Evolutionary conservation across 1,140 invertebrate genomes (phyloP), one percentile per base, ranked within the genome.

Genomic region (Magallana ariakensis): DNA sequence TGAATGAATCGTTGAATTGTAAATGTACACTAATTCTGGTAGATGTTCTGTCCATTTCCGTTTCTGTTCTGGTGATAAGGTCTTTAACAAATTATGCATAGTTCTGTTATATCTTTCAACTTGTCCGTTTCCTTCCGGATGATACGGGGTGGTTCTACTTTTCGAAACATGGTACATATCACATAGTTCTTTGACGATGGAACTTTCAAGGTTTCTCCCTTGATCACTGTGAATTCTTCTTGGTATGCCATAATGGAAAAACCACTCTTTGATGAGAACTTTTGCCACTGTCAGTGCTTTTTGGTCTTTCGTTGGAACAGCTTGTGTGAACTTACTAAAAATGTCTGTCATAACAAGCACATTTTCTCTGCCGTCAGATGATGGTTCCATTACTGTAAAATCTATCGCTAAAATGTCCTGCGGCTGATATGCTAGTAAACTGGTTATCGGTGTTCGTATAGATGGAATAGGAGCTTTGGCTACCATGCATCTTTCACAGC

Each of bases 401-500:
- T 90, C 86, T 8, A 87, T 87, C 10, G 90, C 88, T 82, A 89
- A 53, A 46, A 46, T 46, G 33, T 5, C 33, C 33, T 46, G 33
- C 33, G 33, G 33, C 33, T 46, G 33, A 46, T 80, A 82, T 10
- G 90, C 87, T 54, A 81, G 46, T 19, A 90, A 56, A 13, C 60
- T 62, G 15, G 66, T 26, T 53, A 90, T 87, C 11, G 84, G 55
- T 56, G 80, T 15, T 55, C 60, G 70, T 10, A 88, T 55, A 57
- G 53, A 26, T n/a, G 82, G 87, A 53, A 85, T 11, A 22, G 85
- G 84, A 60, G 70, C 70, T 80, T 86, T 86, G 8, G 84, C 60
- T 16, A 88, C n/a, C 19, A 62, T 66, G 22, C 85, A 87, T 33
- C 87, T n/a, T 60, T 85, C 85, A 90, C 89, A 90, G 8, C 84